phyloP scores from a whole-genome alignment of 2,888 invertebrate genomes.

The Noctua comes region DNA sequence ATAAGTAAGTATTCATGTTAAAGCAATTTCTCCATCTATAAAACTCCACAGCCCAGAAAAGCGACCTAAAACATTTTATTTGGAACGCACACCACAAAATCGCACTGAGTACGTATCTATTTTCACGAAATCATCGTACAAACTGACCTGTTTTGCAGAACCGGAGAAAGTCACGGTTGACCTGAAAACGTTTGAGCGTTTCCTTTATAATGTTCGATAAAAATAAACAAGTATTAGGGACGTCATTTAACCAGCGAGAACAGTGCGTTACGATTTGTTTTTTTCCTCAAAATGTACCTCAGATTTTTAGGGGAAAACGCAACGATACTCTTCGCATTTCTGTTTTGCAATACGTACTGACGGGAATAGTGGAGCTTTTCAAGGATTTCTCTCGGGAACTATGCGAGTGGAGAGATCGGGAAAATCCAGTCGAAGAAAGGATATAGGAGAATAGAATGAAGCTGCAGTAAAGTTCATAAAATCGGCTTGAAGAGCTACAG shows the following conservation, averaged over 20 bases:
- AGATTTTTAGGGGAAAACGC: conserved; percentile 30
- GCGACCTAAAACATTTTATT: background rate
- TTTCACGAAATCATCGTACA: conserved; percentile 46
- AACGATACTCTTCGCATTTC: conserved; percentile 26
- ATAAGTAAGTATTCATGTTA: background rate
- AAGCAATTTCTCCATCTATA: background rate
- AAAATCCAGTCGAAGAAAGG: conserved; percentile 38
- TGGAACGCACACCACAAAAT: conserved; percentile 11
- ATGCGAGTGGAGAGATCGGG: conserved; percentile 26
- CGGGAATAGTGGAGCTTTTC: conserved; percentile 29
- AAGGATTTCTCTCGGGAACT: conserved; percentile 55
- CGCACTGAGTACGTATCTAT: conserved; percentile 8
- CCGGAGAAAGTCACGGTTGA: conserved; percentile 54
- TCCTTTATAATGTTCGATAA: conserved; percentile 60
- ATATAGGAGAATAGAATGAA: conserved; percentile 30
- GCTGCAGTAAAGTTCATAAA: conserved; percentile 32
- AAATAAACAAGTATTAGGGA: conserved; percentile 59
- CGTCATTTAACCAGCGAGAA: conserved; percentile 47
- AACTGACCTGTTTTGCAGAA: conserved; percentile 58
- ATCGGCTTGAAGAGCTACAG: conserved; percentile 17
- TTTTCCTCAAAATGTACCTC: conserved; percentile 52
- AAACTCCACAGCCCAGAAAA: background rate
- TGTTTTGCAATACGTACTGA: conserved; percentile 36
- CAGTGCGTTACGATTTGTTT: conserved; percentile 60
- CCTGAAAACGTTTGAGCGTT: conserved; percentile 57